Percentiles rank a stretch among this genome's conserved stretches.
Evolutionary conservation across 2,888 invertebrate genomes (phyloP).

Genomic region (Phytoseiulus persimilis): DNA sequence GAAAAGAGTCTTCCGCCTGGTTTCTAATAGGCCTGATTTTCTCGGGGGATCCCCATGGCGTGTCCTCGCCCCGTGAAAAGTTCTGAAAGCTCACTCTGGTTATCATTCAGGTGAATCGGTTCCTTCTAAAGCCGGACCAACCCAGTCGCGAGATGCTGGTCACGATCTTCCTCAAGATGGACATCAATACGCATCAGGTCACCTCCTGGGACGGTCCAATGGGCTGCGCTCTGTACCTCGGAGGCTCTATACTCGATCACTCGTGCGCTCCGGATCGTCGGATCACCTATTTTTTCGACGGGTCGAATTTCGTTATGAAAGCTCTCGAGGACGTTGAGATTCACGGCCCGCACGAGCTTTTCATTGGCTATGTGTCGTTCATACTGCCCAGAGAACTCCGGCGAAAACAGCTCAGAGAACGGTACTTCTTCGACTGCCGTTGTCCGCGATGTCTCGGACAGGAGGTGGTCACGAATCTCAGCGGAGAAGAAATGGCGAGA

Average conservation of each 20-base stretch:
- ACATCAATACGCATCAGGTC: constrained; percentile 22
- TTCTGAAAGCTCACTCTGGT: background rate
- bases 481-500: background rate
- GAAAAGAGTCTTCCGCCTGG: background rate
- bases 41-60: no score
- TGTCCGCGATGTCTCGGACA: background rate
- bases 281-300: constrained; percentile 21
- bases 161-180: constrained; percentile 10
- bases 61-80: no score
- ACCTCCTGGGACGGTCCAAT: constrained; percentile 25
- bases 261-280: background rate
- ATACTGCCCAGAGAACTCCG: constrained; percentile 1
- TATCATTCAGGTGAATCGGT: constrained; percentile 7
- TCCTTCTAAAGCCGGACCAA: background rate
- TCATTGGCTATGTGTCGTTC: constrained; percentile 7
- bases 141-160: background rate
- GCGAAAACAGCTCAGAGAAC: background rate
- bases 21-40: no score
- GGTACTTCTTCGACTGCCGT: constrained; percentile 18
- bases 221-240: constrained; percentile 17
- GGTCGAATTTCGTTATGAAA: background rate
- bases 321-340: constrained; percentile 21
- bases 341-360: background rate
- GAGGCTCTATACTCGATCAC: constrained; percentile 1
- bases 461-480: background rate